Evolutionary conservation across 2,113 vertebrate genomes (phyloP), one percentile per base, ranked within the genome.

Genomic region (Plectropomus leopardus): DNA sequence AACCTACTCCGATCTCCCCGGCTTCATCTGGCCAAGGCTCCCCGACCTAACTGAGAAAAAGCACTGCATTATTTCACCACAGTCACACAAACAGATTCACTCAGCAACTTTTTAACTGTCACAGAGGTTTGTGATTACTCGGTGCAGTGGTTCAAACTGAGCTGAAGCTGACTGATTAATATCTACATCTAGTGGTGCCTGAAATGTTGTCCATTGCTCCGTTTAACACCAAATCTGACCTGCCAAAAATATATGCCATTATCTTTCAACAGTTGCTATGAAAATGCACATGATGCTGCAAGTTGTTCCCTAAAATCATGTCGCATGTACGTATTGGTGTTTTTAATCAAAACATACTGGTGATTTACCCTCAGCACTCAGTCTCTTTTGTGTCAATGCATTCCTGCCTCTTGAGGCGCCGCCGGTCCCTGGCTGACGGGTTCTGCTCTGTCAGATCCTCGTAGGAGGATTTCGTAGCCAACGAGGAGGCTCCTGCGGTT

Each of bases 371-470:
- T 95, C 95, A 99, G 93, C 98, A 99, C 77, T 98, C 96, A 0
- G 98, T 99, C 84, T 99, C 98, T 81, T 99, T 99, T 93, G 96
- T 97, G 91, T 98, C 96, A 44, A 99, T 89, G 7, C 97, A 92
- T 1, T 92, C 95, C 92, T 99, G 98, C 48, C 98, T 97, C 93
- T 96, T 95, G 3, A 99, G 94, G 75, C 96, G 97, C 0, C 95
- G 95, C 75, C 97, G 96, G 68, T 98, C 97, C 1, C 95, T 96
- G 77, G 55, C 54, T 32, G 53, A 11, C 1, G 10, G 85, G 44
- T 50, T 92, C 76, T 95, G 96, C 13, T 95, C 97, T 0, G 96
- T 99, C 93, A 98, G 96, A 92, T 98, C 98, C 95, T 98, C 98
- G 21, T 76, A 94, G 88, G 97, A 99, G 24, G 97, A 99, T 89